These are phyloP conservation scores for Cheirogaleus medius DNA, from an alignment of 2,113 vertebrate genomes.

Conservation along the genomic window DNA sequence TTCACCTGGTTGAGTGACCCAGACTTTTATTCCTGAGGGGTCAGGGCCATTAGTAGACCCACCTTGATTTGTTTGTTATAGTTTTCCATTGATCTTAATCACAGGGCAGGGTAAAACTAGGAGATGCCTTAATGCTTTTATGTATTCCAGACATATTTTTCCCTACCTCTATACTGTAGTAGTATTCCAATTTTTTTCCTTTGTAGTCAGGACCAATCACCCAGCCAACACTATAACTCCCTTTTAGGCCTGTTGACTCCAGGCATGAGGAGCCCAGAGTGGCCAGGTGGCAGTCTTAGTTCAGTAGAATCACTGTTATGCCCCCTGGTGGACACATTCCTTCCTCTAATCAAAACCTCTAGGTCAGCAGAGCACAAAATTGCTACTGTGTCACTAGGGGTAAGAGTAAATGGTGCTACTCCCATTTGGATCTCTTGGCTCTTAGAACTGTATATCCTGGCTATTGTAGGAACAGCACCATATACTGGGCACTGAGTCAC, in stretches of 20 bases:
- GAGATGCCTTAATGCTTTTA: neutral
- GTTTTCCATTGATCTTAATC: neutral
- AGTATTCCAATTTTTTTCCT: neutral
- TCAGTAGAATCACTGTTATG: neutral
- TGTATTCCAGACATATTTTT: neutral
- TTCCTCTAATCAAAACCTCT: neutral
- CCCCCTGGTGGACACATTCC: neutral
- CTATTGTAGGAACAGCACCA: neutral
- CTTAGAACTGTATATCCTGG: neutral
- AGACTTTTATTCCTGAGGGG: neutral
- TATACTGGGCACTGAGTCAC: neutral
- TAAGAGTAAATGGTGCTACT: neutral
- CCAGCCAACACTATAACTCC: neutral
- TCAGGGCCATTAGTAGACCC: neutral
- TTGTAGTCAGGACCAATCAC: neutral
- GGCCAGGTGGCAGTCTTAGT: neutral
- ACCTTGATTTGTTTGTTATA: neutral
- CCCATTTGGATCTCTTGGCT: neutral
- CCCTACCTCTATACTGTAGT: neutral
- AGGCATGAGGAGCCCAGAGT: neutral
- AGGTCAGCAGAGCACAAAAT: neutral
- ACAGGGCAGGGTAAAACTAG: neutral
- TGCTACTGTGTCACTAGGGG: neutral
- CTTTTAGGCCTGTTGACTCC: neutral
- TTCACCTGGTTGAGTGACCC: neutral